These are phyloP conservation scores for Cistogaster globosa DNA, from an alignment of 2,888 invertebrate species.

Conservation along the genomic window DNA sequence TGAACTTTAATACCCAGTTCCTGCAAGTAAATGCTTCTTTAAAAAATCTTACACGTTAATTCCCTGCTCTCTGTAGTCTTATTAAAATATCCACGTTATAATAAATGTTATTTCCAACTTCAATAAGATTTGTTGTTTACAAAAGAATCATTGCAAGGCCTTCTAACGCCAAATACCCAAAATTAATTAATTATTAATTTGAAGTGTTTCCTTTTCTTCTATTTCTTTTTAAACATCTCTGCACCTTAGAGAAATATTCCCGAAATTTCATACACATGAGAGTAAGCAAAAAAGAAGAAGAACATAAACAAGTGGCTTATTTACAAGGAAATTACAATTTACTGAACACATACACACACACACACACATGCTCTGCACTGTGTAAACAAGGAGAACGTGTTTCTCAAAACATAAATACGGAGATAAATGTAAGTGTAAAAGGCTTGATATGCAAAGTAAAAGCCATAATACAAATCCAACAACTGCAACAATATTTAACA, in stretches of 20 bases:
- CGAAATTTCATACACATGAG: neutral
- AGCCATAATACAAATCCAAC: too few relatives aligned
- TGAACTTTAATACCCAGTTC: too few relatives aligned
- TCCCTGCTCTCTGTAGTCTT: too few relatives aligned
- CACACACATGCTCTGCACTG: neutral
- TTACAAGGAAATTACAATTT: neutral
- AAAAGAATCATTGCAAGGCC: too few relatives aligned
- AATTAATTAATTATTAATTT: constrained; percentile 30
- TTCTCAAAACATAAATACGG: neutral
- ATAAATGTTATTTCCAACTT: too few relatives aligned
- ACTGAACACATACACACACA: neutral
- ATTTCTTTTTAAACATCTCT: neutral
- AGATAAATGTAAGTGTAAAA: neutral
- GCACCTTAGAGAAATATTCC: neutral
- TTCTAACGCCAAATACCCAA: neutral
- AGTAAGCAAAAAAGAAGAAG: neutral
- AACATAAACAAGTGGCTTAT: neutral
- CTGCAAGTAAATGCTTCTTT: too few relatives aligned
- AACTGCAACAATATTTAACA: too few relatives aligned
- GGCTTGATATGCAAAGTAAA: too few relatives aligned
- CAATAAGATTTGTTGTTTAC: too few relatives aligned
- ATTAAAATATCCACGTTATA: too few relatives aligned
- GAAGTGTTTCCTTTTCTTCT: neutral
- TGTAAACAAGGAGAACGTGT: neutral
- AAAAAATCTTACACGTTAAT: too few relatives aligned